Percentiles rank a stretch among this genome's conserved stretches.
phyloP scores from a whole-genome alignment of 2,113 vertebrate genomes.

The Octodon degus region DNA sequence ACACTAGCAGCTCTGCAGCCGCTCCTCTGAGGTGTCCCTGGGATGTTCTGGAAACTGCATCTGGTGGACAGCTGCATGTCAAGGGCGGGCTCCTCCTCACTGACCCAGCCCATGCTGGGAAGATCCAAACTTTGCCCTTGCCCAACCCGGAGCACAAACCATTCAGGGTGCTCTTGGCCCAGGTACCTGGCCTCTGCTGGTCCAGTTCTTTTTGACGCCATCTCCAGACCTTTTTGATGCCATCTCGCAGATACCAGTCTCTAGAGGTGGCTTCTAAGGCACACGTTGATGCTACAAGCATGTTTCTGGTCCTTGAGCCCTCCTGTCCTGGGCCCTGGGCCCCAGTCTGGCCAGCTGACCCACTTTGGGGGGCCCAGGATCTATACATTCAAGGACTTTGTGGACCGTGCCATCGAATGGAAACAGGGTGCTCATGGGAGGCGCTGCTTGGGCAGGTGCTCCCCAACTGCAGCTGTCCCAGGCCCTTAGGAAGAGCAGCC shows the following conservation, averaged over 20 bases:
- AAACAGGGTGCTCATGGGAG: neutral
- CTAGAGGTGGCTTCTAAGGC: neutral
- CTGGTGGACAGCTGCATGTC: too few relatives aligned
- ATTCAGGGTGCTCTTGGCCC: neutral
- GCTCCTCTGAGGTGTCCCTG: neutral
- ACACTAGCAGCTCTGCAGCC: neutral
- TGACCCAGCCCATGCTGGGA: too few relatives aligned
- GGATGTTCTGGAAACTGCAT: neutral
- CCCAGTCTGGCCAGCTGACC: neutral
- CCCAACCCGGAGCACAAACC: neutral
- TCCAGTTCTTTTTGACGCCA: too few relatives aligned
- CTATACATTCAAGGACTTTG: neutral
- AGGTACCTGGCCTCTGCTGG: neutral
- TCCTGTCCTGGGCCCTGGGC: neutral
- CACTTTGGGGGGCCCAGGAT: too few relatives aligned
- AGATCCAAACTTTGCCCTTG: neutral
- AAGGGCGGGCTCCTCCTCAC: fast-evolving
- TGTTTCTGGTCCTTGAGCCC: neutral
- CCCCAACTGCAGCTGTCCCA: neutral
- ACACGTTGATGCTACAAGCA: neutral
- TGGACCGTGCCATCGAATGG: too few relatives aligned
- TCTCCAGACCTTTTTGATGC: neutral
- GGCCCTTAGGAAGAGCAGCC: neutral
- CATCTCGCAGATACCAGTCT: neutral
- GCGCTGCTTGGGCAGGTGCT: neutral